A percentile compares a stretch with the other conserved stretches of the same genome.
Conservation (phyloP, 2,113 vertebrate species). For the Ceratotherium simum region DNA sequence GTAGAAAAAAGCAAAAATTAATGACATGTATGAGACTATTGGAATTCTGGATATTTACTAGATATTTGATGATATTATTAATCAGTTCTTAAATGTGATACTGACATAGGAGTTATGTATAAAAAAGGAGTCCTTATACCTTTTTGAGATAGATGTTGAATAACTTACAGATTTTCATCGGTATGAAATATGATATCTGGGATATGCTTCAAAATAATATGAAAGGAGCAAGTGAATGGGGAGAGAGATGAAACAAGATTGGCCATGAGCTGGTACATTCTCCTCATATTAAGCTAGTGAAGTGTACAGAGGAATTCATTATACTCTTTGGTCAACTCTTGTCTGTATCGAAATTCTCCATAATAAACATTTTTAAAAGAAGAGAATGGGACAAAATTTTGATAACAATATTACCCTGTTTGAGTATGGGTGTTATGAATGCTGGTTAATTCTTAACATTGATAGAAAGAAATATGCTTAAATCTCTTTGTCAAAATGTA, state of each 20-base stretch:
- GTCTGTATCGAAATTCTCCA: background rate
- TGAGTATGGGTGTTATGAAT: background rate
- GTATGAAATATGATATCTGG: background rate
- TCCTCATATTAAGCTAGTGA: background rate
- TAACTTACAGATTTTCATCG: background rate
- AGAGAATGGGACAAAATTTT: no score
- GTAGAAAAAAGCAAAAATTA: background rate
- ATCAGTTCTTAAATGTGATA: background rate
- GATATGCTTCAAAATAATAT: background rate
- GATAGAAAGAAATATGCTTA: background rate
- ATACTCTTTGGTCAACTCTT: background rate
- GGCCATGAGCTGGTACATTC: background rate
- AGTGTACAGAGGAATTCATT: background rate
- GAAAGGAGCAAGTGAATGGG: background rate
- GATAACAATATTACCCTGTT: no score
- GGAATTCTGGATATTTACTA: constrained; percentile 29
- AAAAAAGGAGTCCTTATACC: background rate
- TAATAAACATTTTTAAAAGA: background rate
- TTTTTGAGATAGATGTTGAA: background rate
- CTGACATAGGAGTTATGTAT: background rate
- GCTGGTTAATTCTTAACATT: background rate
- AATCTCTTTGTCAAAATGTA: background rate
- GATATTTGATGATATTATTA: background rate
- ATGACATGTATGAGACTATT: background rate
- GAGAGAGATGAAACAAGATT: background rate